phyloP scores from a whole-genome alignment of 2,888 invertebrate genomes.

The Polyploca ridens region DNA sequence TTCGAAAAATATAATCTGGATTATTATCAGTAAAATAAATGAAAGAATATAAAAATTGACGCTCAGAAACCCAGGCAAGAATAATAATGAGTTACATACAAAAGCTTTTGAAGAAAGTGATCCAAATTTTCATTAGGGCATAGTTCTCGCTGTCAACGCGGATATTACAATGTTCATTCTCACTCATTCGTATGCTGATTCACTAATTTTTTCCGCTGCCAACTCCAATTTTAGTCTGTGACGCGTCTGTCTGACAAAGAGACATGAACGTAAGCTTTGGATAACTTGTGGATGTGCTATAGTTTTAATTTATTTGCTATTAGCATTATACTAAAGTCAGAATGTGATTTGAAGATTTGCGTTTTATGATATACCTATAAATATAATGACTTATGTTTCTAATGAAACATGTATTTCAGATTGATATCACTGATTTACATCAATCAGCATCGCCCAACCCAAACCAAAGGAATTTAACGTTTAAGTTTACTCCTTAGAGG shows the following conservation, averaged over 20 bases:
- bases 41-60: no score
- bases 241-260: constrained; percentile 34
- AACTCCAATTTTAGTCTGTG: constrained; percentile 36
- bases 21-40: no score
- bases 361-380: no score
- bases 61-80: not conserved
- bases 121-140: constrained; percentile 9
- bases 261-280: constrained; percentile 20
- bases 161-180: constrained; percentile 26
- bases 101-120: not conserved
- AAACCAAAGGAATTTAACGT: no score
- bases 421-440: no score
- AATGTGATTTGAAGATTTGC: no score
- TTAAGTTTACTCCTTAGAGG: no score
- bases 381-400: no score
- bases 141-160: constrained; percentile 7
- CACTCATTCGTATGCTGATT: constrained; percentile 25
- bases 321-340: no score
- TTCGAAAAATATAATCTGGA: no score
- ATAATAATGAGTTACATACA: not conserved
- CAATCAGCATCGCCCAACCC: no score
- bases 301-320: not conserved
- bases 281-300: constrained; percentile 3
- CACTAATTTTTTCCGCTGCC: constrained; percentile 32
- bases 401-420: no score